Evolutionary conservation across 2,888 invertebrate species (phyloP).

Genomic region (Phragmatobia fuliginosa): DNA sequence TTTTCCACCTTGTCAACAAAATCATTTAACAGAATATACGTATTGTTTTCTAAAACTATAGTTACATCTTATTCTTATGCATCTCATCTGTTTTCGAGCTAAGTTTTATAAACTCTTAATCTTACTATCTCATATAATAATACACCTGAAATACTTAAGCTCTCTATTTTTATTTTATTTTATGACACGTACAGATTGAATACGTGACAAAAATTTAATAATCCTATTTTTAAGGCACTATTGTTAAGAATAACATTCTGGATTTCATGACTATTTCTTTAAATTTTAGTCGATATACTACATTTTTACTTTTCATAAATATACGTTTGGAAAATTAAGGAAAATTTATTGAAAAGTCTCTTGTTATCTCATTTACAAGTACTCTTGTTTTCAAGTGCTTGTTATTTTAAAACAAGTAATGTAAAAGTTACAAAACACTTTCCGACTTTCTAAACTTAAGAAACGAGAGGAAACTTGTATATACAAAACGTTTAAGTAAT

Average conservation of each 20-base stretch:
- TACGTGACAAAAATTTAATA: slow-evolving; percentile 26
- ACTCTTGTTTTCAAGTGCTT: too few species aligned
- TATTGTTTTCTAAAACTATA: too few species aligned
- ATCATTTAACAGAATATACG: too few species aligned
- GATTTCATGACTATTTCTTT: background rate
- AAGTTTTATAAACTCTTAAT: background rate
- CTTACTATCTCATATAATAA: slow-evolving; percentile 13
- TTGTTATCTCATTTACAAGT: background rate
- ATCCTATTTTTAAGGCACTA: slow-evolving; percentile 4
- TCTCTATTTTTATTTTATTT: slow-evolving; percentile 24
- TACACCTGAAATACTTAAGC: slow-evolving; percentile 14
- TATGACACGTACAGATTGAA: slow-evolving; percentile 22
- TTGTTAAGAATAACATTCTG: background rate
- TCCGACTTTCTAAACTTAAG: background rate
- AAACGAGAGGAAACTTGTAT: background rate
- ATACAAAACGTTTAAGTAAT: background rate
- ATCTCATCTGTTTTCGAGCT: background rate
- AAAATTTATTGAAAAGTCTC: background rate
- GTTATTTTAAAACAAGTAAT: too few species aligned
- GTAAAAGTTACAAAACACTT: background rate
- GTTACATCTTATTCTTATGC: too few species aligned
- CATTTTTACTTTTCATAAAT: too few species aligned
- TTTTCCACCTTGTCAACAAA: too few species aligned
- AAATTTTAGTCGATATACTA: background rate
- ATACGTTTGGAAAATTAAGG: background rate